Base-by-base conservation (phyloP, 53 echinoderm and acorn worm species). In the Echinometra lucunter region DNA sequence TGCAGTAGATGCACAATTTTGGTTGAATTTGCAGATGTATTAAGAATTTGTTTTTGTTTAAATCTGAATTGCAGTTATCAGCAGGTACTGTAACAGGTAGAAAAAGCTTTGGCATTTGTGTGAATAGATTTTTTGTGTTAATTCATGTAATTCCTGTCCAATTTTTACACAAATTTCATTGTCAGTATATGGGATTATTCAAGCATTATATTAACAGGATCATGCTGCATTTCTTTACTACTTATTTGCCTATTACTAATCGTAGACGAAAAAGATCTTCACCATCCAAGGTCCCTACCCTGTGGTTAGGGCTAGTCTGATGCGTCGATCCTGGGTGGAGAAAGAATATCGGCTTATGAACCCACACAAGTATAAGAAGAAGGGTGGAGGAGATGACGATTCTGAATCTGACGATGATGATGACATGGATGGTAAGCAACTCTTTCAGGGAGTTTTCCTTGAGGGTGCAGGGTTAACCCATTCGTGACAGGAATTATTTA, bases 231-330 rank as follows among this genome's bases (percentile, higher is more conserved):
- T 40, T 78, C 42, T 78, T 78, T 38, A 8, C 19, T 47, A 11
- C 27, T 47, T 9, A 27, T 49, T 78, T 42, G 19, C 42, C 49
- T 49, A 21, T 13, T n/a, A 16, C 49, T 90, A 2, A 17, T 91
- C 45, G 9, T 92, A 98, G 98, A 91, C 74, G 30, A 98, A 96
- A 87, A 98, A 96, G 90, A 90, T 98, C 37, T 98, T 98, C 94
- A 98, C 96, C 37, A 98, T 98, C 56, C 97, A 98, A 88, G 98
- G 98, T 53, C 98, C 98, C 0, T 98, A 98, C 66, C 98, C 98
- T 12, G 97, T 98, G 27, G 98, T 98, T 17, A 93, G 98, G 88
- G 96, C 98, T 37, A 96, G 98, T 94, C 90, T 98, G 37, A 95
- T 97, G 66, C 96, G 96, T 60, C 82, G 98, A 56, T 95, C 96